Conservation (phyloP, 2,113 vertebrate genomes). For the Paratilapia polleni region DNA sequence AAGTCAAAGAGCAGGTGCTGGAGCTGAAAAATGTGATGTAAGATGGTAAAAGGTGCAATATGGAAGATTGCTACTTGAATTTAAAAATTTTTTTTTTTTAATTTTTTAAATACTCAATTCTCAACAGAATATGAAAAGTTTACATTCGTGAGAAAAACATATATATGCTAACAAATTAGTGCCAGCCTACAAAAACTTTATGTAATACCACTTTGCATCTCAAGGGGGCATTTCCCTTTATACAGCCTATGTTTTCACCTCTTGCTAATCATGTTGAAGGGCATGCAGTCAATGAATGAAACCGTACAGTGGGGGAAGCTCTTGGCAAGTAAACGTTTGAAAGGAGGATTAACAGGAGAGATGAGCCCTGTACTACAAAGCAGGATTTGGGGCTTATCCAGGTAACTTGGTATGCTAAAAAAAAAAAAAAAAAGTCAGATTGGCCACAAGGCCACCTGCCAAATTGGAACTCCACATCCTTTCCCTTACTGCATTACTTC, state of each 20-base stretch:
- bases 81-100: no score
- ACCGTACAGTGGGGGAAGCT: no score
- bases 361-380: no score
- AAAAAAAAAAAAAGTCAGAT: not conserved
- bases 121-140: not conserved
- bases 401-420: not conserved
- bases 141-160: not conserved
- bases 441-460: accelerated
- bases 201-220: not conserved
- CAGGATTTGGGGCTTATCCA: no score
- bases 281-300: no score
- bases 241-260: not conserved
- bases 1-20: not conserved
- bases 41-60: not conserved
- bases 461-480: not conserved
- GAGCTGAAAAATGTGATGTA: not conserved
- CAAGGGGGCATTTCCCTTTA: not conserved
- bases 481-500: not conserved
- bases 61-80: no score
- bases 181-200: accelerated
- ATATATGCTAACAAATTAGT: not conserved
- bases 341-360: no score
- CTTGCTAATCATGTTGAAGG: not conserved
- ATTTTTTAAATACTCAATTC: no score
- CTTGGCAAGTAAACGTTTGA: no score